Evolutionary conservation across 2,797 vertebrate species (phyloP), one percentile per base, ranked within the genome.

Genomic region (Sebastes miniatus): DNA sequence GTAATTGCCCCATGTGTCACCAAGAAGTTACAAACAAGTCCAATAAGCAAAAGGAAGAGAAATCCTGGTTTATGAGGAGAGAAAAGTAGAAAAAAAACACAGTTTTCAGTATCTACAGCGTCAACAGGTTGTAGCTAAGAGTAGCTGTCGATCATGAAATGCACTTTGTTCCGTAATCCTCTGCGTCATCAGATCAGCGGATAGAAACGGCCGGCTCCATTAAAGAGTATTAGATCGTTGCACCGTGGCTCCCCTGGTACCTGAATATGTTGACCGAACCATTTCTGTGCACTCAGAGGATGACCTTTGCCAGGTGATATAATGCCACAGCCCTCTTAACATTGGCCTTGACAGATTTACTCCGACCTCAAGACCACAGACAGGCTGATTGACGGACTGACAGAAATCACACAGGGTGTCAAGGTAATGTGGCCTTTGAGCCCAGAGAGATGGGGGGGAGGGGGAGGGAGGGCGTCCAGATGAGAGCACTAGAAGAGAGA

Each of bases 251-350:
- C 83, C 76, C 68, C 54, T 20, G 76, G 24, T 22, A 32, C 69
- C 36, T 22, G 65, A 71, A 82, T 80, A 63, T 88, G 83, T 89
- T 82, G 81, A 90, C 80, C 63, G 68, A 74, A 72, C 16, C 39
- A 9, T 59, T 83, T 77, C 50, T 69, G 12, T 63, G 79, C 70
- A 67, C 67, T 70, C n/a, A 83, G 87, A 83, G 31, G 58, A 62
- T 69, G 87, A 90, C 83, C 89, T 91, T 91, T 86, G 71, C 68
- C 84, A 83, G 84, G 81, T 89, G 83, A 85, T 69, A 83, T 87
- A 88, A 88, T 81, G 47, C 73, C 73, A 22, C 62, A 16, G 36
- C 36, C 77, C 80, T 77, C 66, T 79, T 81, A 80, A 79, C 76
- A n/a, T 69, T 73, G 73, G 43, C 69, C 84, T 65, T 56, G 81